phyloP scores from a whole-genome alignment of 2,888 invertebrate species.

The Cerastis rubricosa region DNA sequence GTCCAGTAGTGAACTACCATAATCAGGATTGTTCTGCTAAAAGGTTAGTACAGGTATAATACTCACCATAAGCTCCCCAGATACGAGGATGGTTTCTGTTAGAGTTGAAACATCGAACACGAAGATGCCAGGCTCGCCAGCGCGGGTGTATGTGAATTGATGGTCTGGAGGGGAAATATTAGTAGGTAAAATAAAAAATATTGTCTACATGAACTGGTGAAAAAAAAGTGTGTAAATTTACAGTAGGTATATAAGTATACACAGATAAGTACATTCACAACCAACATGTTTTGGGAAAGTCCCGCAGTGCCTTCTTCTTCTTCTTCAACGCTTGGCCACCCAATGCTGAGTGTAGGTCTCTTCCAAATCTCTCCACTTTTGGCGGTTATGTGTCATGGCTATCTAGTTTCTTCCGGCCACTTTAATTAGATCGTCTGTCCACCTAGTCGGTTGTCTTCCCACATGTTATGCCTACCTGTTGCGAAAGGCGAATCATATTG shows the following conservation, averaged over 20 bases:
- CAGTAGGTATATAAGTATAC: no score
- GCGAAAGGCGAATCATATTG: neutral
- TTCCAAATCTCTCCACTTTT: no score
- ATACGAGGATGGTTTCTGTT: conserved; percentile 78
- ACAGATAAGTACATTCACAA: no score
- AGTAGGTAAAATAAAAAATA: neutral
- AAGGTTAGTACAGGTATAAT: conserved; percentile 2
- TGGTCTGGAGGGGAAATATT: conserved; percentile 79
- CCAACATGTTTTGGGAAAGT: no score
- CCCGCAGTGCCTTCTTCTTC: no score
- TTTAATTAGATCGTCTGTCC: no score
- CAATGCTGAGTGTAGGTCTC: no score
- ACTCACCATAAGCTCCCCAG: conserved; percentile 87
- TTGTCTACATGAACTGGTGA: neutral
- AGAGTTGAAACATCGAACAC: conserved; percentile 86
- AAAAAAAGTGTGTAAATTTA: neutral
- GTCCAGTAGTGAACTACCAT: neutral
- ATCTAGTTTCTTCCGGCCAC: no score
- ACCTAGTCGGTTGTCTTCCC: no score
- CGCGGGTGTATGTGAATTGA: conserved; percentile 89
- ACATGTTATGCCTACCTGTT: no score
- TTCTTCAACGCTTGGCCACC: no score
- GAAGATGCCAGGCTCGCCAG: conserved; percentile 84
- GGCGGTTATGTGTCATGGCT: no score
- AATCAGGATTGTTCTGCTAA: neutral